Evolutionary conservation across 2,113 vertebrate genomes (phyloP), one percentile per base, ranked within the genome.

Genomic region (Bujurquina vittata): DNA sequence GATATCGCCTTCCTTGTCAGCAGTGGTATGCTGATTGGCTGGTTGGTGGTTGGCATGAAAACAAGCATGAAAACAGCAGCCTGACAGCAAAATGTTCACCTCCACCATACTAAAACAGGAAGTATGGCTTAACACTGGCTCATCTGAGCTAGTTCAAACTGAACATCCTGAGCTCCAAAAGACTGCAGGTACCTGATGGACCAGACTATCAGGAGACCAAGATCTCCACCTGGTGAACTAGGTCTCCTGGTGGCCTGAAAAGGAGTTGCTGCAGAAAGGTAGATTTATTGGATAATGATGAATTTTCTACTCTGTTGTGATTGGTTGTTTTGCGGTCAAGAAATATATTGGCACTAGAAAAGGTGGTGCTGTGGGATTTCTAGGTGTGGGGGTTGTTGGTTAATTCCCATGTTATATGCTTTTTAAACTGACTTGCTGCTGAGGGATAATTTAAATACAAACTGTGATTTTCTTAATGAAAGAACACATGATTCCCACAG

Each of bases 1-100:
- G 91, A 96, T 95, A 0, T 92, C 97, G 0, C 93, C 97, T 1
- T 89, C 96, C 0, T 91, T 35, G n/a, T 12, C 96, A 86, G 96
- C 83, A 97, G 96, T 97, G 94, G 94, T 95, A 94, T 22, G 93
- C 80, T 75, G 65, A 52, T 72, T 72, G 43, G 23, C 29, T 52
- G 65, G 65, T 86, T 75, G 33, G 17, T 83, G 79, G 61, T 81
- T n/a, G 26, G 85, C 87, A 93, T 89, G 90, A 80, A 84, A 87
- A 84, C 22, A 5, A 84, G 81, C 77, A 89, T 88, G 77, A 69
- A 73, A 37, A 22, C 57, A 23, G 17, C 3, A 7, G 35, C 18
- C 37, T 17, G 18, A 10, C 35, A 35, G 23, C 10, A 1, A 49
- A 22, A 58, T 4, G 4, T 56, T 75, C 74, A 67, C 40, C 37